Conservation (phyloP, 2,113 vertebrate genomes). For the Peromyscus leucopus region DNA sequence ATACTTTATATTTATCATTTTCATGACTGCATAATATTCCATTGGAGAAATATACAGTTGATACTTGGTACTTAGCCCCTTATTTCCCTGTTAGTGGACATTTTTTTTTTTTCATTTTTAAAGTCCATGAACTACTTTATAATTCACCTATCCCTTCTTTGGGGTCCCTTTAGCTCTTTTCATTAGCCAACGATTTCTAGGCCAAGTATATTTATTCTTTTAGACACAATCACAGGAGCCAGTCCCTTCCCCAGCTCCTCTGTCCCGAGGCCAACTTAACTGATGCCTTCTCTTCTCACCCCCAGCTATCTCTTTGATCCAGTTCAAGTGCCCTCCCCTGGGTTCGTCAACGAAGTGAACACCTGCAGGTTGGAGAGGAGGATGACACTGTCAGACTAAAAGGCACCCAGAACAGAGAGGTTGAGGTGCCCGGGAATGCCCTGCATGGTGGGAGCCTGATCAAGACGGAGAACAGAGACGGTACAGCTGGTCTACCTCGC, state of each 20-base stretch:
- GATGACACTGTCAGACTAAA: constrained; percentile 77
- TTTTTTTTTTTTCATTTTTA: constrained; percentile 17
- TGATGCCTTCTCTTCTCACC: background rate
- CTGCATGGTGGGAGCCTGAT: constrained; percentile 57
- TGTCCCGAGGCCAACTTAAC: background rate
- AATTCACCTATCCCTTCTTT: background rate
- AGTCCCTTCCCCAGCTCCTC: too few species aligned
- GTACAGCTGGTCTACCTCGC: background rate
- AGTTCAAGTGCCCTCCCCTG: constrained; percentile 82
- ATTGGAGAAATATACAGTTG: accelerated
- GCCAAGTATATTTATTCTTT: background rate
- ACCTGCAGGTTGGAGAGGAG: constrained; percentile 81
- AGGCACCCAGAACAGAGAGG: constrained; percentile 66
- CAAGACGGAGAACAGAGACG: constrained; percentile 45
- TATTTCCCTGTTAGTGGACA: background rate
- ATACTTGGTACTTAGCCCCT: background rate
- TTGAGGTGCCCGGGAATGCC: constrained; percentile 65
- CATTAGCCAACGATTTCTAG: background rate
- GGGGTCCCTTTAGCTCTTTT: background rate
- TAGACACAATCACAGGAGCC: background rate
- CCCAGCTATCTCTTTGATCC: constrained; percentile 88
- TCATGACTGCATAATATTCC: background rate
- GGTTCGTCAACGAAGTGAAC: constrained; percentile 83
- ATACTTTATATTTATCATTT: background rate
- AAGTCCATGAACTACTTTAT: background rate